These are phyloP conservation scores for Lamellibrachia satsuma DNA, from an alignment of 2,888 invertebrate genomes.

Conservation along the genomic window DNA sequence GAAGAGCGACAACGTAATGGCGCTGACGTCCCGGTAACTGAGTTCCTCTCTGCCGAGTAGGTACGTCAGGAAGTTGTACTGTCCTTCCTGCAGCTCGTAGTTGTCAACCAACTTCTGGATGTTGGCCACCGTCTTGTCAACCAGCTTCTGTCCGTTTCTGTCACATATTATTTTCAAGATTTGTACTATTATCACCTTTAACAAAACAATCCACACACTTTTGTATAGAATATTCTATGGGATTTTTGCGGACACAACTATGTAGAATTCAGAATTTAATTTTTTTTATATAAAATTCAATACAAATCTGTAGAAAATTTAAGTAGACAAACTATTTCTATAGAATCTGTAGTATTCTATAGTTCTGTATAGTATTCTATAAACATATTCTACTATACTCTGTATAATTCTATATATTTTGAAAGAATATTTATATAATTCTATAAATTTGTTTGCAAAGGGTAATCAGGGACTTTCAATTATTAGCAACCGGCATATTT, in stretches of 20 bases:
- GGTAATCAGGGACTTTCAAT: no score
- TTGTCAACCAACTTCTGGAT: slow-evolving; percentile 65
- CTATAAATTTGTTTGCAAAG: no score
- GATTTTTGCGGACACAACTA: not conserved
- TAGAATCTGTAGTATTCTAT: no score
- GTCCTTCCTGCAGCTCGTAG: slow-evolving; percentile 65
- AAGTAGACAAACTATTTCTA: no score
- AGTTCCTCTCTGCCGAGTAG: slow-evolving; percentile 66
- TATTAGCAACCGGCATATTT: no score
- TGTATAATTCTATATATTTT: no score
- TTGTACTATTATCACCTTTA: not conserved
- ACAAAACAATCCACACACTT: not conserved
- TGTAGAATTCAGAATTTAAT: not conserved
- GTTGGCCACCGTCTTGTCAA: slow-evolving; percentile 57
- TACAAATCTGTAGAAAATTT: no score
- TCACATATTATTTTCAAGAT: not conserved
- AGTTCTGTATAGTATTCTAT: no score
- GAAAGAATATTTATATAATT: no score
- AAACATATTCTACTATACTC: no score
- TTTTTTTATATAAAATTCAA: no score
- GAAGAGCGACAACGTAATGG: slow-evolving; percentile 79
- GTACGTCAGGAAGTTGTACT: slow-evolving; percentile 67
- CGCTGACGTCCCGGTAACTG: slow-evolving; percentile 71
- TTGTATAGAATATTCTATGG: no score
- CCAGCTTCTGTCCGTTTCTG: slow-evolving; percentile 52